Conservation (phyloP, 1,140 invertebrate genomes). For the Anastrepha obliqua region DNA sequence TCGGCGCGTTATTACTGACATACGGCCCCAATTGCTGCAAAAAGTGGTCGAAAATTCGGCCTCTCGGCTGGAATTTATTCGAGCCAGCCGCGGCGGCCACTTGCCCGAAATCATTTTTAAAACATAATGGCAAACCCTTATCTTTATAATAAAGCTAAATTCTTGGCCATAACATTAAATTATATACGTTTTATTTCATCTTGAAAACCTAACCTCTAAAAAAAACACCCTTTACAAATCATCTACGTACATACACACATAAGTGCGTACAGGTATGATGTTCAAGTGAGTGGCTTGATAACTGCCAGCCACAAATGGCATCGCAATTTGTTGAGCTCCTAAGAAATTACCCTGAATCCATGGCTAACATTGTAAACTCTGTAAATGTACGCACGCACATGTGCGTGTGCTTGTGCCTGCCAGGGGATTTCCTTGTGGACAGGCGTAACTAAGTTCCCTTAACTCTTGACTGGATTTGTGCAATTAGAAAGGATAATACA, state of each 20-base stretch:
- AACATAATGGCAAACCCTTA: too few species aligned
- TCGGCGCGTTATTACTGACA: too few species aligned
- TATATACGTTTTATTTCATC: too few species aligned
- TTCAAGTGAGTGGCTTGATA: conserved; percentile 3
- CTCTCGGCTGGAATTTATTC: too few species aligned
- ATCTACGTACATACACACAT: not conserved
- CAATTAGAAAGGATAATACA: conserved; percentile 33
- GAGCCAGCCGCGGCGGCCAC: too few species aligned
- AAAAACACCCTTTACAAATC: too few species aligned
- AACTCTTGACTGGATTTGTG: conserved; percentile 20
- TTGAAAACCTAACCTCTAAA: too few species aligned
- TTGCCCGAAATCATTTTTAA: too few species aligned
- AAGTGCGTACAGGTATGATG: not conserved
- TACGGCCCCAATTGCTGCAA: too few species aligned
- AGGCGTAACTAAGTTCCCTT: not conserved
- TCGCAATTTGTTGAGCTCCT: conserved; percentile 18
- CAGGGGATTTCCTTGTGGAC: conserved; percentile 41
- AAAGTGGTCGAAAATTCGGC: too few species aligned
- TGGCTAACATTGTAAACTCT: not conserved
- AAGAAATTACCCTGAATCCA: not conserved
- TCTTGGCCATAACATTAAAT: too few species aligned
- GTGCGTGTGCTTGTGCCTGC: not conserved
- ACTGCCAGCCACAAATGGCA: not conserved
- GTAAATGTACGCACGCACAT: not conserved
- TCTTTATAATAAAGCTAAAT: too few species aligned